Evolutionary conservation across 2,888 invertebrate species (phyloP).

Genomic region (Eristalis arbustorum): DNA sequence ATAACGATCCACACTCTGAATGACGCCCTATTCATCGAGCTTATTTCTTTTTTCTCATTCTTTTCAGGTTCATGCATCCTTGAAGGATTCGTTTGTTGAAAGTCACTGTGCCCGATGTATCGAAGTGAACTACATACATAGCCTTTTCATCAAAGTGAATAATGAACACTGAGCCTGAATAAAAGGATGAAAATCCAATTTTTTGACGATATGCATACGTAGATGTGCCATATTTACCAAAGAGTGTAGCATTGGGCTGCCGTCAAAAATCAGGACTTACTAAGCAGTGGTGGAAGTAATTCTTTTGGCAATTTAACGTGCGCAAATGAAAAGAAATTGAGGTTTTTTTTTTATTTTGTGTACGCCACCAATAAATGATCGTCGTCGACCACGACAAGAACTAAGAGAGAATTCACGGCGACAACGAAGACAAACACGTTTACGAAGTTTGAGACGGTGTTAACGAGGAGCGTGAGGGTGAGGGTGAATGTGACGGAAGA

Average conservation of each 20-base stretch:
- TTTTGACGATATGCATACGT: slow-evolving; percentile 49
- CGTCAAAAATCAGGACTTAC: slow-evolving; percentile 18
- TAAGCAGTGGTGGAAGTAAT: slow-evolving; percentile 17
- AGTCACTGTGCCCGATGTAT: slow-evolving; percentile 35
- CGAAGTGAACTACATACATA: slow-evolving; percentile 11
- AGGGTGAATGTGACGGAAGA: not conserved
- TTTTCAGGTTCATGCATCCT: slow-evolving; percentile 61
- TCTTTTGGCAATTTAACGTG: slow-evolving; percentile 40
- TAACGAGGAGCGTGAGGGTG: not conserved
- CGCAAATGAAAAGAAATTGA: slow-evolving; percentile 24
- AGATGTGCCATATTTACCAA: slow-evolving; percentile 36
- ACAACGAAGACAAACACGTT: not conserved
- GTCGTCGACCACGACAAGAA: not conserved
- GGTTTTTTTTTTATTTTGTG: not conserved
- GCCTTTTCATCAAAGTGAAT: slow-evolving; percentile 43
- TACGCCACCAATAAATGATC: slow-evolving; percentile 19
- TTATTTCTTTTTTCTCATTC: slow-evolving; percentile 29
- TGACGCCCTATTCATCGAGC: slow-evolving; percentile 46
- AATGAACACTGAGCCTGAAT: slow-evolving; percentile 31
- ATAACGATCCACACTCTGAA: slow-evolving; percentile 46
- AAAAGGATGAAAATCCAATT: slow-evolving; percentile 48
- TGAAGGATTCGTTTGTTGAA: slow-evolving; percentile 61
- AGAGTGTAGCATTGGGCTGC: slow-evolving; percentile 25
- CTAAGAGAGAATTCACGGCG: not conserved
- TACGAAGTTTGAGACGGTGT: not conserved